phyloP scores from a whole-genome alignment of 1,140 invertebrate species.

The Pectinophora gossypiella region DNA sequence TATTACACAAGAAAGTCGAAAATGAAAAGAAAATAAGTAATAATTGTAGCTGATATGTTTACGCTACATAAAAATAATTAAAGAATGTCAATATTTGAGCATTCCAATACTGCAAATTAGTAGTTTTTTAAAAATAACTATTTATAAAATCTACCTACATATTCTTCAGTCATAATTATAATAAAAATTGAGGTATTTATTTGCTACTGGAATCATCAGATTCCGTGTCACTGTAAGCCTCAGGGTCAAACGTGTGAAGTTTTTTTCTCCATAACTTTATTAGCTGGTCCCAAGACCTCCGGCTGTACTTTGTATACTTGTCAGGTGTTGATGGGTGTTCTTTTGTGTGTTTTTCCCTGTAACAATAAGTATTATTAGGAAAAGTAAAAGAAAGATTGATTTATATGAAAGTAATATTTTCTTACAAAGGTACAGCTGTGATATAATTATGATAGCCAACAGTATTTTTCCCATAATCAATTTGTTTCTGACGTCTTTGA shows the following conservation, averaged over 20 bases:
- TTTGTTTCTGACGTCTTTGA: slow-evolving; percentile 91
- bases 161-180: neutral
- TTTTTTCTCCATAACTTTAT: slow-evolving; percentile 91
- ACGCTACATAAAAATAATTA: too few relatives aligned
- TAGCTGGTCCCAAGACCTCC: slow-evolving; percentile 92
- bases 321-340: slow-evolving; percentile 92
- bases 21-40: too few relatives aligned
- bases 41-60: too few relatives aligned
- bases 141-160: too few relatives aligned
- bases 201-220: neutral
- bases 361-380: too few relatives aligned
- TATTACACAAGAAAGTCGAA: too few relatives aligned
- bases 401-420: too few relatives aligned
- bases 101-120: too few relatives aligned
- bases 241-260: slow-evolving; percentile 88
- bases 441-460: slow-evolving; percentile 89
- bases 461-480: slow-evolving; percentile 97
- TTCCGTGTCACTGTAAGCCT: neutral
- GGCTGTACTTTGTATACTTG: slow-evolving; percentile 90
- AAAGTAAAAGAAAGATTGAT: too few relatives aligned
- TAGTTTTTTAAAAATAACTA: too few relatives aligned
- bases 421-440: slow-evolving; percentile 84
- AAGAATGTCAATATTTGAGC: too few relatives aligned
- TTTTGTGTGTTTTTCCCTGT: slow-evolving; percentile 79
- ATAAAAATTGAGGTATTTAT: neutral